phyloP scores from a whole-genome alignment of 23 tunicate genomes.

The Diplosoma virens region DNA sequence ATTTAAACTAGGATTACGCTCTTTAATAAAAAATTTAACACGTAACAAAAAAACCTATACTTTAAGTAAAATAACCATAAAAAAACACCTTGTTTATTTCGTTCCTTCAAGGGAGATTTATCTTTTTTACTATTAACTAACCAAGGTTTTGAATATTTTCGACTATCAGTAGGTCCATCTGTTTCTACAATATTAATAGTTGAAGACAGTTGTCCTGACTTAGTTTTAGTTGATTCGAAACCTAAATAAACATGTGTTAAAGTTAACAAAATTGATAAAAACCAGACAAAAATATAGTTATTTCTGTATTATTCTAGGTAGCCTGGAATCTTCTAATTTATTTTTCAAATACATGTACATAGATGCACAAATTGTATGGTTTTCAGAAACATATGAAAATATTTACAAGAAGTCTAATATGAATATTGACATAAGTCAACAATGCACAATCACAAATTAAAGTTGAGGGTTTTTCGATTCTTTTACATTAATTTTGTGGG shows the following conservation, averaged over 20 bases:
- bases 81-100: constrained; percentile 5
- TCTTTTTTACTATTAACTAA: constrained; percentile 47
- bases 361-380: background rate
- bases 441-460: no score
- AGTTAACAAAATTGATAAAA: background rate
- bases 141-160: constrained; percentile 78
- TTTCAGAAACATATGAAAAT: no score
- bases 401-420: no score
- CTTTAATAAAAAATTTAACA: background rate
- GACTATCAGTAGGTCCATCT: constrained; percentile 5
- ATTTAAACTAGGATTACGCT: background rate
- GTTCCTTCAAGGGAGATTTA: constrained; percentile 17
- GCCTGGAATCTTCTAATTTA: background rate
- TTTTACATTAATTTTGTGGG: no score
- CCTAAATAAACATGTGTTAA: no score
- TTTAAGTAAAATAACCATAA: no score
- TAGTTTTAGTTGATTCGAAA: background rate
- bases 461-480: no score
- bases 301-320: background rate
- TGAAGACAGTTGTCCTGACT: background rate
- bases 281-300: background rate
- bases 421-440: no score
- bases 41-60: no score
- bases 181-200: background rate
- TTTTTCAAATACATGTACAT: no score